Base-by-base conservation (phyloP, 2,888 invertebrate species). In the Tachina fera region DNA sequence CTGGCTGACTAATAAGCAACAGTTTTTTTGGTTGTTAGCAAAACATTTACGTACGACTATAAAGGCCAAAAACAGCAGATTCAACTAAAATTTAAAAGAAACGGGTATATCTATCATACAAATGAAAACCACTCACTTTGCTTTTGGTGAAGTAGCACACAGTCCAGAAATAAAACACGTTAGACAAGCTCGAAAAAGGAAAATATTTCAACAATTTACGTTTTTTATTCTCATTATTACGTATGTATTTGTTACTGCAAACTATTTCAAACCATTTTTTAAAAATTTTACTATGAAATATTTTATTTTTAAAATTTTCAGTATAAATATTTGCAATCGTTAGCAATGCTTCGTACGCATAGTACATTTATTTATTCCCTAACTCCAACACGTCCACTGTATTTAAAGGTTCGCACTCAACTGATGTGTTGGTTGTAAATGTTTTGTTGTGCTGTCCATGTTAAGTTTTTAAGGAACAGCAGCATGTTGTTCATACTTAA, bases 201-300 rank as follows among this genome's bases (percentile, higher is more conserved):
- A 85, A 81, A 81, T 74, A 84, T 74, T 81, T 84, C 11, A 77
- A 72, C 60, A 67, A 81, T 75, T 78, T 74, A 74, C 61, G n/a
- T 63, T 67, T 67, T 68, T 68, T 75, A 31, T 31, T 31, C 0
- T 31, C 6, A 31, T 31, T 31, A 6, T 31, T 6, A 6, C 31
- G 5, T 70, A 16, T 14, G 41, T 9, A 16, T 14, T 19, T 14
- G 11, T 51, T 78, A 47, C 39, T 16, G 2, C 31, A 47, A 47
- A 14, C 65, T 58, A 61, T 49, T 61, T 53, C 49, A 41, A 63
- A 67, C 16, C 4, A 22, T n/a, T 61, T 56, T 9, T 60, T 61
- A 11, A 5, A 13, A 19, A 68, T 19, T 53, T 47, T 76, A 39
- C 1, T 65, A 58, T 45, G 13, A 65, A n/a, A 53, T 11, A 67